Base-by-base conservation (phyloP, 2,113 vertebrate species). In the Corythornis cristatus region DNA sequence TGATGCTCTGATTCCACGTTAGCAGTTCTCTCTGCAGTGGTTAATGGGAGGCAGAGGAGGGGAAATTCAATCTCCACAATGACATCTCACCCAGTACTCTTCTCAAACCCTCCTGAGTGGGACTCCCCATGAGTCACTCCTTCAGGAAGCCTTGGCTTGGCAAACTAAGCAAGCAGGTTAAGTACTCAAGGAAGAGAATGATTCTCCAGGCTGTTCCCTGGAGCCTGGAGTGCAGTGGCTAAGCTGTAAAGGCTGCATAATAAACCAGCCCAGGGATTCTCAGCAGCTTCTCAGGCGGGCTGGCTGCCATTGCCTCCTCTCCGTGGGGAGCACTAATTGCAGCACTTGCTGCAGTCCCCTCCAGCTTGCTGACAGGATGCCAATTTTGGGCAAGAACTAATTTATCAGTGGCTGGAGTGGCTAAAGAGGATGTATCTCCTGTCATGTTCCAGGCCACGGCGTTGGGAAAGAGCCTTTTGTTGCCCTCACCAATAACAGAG, bases 371-470 rank as follows among this genome's bases (percentile, higher is more conserved):
- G 95, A 95, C 91, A 78, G 79, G 28, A 90, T 81, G 82, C 68
- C 83, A 58, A 86, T 96, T 92, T 57, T 28, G 54, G 91, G 79
- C 80, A 87, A 95, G 88, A 92, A 88, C 82, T 87, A 90, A 93
- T 94, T 93, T 7, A 79, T 96, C 87, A 92, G 57, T 72, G 58
- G 60, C 81, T 80, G 84, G 57, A 83, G 79, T 28, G 90, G 90
- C 88, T 96, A 87, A 94, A 96, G 62, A 91, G 92, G 90, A 95
- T 89, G 22, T 79, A 86, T 95, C 79, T 91, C 76, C 93, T 93
- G 89, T 90, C 94, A 61, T 75, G 86, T 84, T 43, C 57, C 33
- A 17, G 80, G 58, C 89, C 81, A 68, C 29, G n/a, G 28, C 9
- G 66, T 26, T 90, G 89, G 64, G 17, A 9, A 70, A 83, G 93